Base-by-base conservation (phyloP, 2,113 vertebrate species). In the Triplophysa tibetana region DNA sequence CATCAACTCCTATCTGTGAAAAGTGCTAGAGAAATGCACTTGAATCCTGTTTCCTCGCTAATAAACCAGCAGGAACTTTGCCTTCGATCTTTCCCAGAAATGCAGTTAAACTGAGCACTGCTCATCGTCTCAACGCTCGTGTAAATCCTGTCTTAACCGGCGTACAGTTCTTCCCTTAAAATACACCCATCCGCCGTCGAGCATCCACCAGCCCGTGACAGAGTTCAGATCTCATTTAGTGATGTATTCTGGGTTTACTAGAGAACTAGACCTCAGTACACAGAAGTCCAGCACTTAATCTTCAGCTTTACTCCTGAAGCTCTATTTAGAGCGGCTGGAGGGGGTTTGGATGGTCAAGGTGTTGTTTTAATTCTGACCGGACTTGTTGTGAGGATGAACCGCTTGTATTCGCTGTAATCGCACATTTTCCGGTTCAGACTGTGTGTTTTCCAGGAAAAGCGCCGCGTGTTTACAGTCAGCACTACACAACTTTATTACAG, bases 361-460 rank as follows among this genome's bases (percentile, higher is more conserved):
- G 88, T 87, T 88, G 89, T 73, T 29, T 73, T 58, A 16, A 24
- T 68, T 63, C 77, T 52, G 23, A 76, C 75, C 70, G 64, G 8
- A 58, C 19, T 12, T 80, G 58, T 58, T 68, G 52, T 19, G 45
- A 54, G 17, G 14, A 54, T 48, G 23, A 62, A 62, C 43, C 58
- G 23, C 12, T n/a, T 33, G 5, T 33, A 33, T 33, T 33, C 6
- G 33, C 33, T 33, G 33, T 33, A 33, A 41, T 72, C 54, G 1
- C 29, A 5, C 19, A 41, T 38, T 23, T 60, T 60, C 4, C 1
- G 26, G 52, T 21, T 72, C 21, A 58, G 62, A 5, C n/a, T 21
- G 23, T 52, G n/a, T 50, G 66, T 29, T 50, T 79, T 79, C 67
- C 67, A 70, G 43, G 45, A 79, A 72, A 10, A 64, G 60, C 29